Percentiles rank a stretch among this genome's conserved stretches.
Conservation (phyloP, 2,888 invertebrate genomes). For the Druceiella hillmani region DNA sequence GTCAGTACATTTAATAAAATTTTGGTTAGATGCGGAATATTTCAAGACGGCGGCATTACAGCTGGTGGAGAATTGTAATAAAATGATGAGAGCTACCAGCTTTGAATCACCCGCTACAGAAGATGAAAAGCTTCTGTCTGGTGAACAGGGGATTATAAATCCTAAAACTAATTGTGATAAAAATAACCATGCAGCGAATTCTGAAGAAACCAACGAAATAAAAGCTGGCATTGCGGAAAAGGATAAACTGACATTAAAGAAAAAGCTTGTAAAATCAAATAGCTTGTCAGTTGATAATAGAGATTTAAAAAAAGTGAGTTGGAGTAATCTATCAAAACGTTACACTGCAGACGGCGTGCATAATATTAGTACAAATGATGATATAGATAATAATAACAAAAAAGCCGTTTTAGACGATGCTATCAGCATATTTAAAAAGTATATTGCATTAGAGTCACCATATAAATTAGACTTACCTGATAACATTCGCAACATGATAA, state of each 20-base stretch:
- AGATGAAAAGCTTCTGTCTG: not conserved
- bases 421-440: constrained; percentile 69
- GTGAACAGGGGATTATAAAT: no score
- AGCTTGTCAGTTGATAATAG: no score
- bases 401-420: constrained; percentile 53
- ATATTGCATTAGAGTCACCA: constrained; percentile 65
- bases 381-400: constrained; percentile 30
- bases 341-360: no score
- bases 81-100: constrained; percentile 1
- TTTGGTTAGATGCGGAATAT: constrained; percentile 72
- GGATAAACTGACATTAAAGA: no score
- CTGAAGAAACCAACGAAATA: constrained; percentile 5
- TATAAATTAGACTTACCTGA: constrained; percentile 55
- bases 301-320: no score
- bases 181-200: not conserved
- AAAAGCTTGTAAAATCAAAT: no score
- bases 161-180: no score
- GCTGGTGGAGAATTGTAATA: not conserved
- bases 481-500: constrained; percentile 51
- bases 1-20: constrained; percentile 60
- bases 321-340: no score
- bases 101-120: not conserved
- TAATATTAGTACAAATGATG: constrained; percentile 24
- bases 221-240: not conserved
- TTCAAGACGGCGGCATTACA: constrained; percentile 45